Base-by-base conservation (phyloP, 1,140 invertebrate genomes). In the Linepithema humile region DNA sequence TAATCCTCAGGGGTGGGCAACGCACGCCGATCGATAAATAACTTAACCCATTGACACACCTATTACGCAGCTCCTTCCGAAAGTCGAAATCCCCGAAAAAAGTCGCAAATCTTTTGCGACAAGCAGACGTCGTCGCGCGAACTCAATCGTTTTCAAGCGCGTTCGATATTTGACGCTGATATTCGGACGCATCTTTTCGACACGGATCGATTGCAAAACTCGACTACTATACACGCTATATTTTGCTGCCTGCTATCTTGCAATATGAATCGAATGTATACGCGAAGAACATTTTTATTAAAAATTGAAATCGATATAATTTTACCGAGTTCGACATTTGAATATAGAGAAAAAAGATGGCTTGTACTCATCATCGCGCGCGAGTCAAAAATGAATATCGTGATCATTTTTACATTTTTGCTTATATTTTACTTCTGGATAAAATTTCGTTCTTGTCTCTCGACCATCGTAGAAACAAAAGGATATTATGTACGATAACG, bases 41-140 rank as follows among this genome's bases (percentile, higher is more conserved):
- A 80, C 75, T 69, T 80, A 80, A 80, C 65, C 75, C 75, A 69
- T 80, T 80, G 75, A 80, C 75, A 80, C 75, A 70, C 75, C 62
- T 69, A 78, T 55, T 32, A 29, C 35, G 17, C 20, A 26, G 45
- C 23, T 10, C 32, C 50, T 69, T 35, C 17, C 26, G 60, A 6
- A 50, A 6, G 60, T 3, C 17, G 45, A 3, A 45, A 50, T 45
- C 15, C 12, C 17, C n/a, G 55, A 38, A 32, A 75, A n/a, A 77
- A n/a, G 17, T 48, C 2, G 35, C 50, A 6, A 26, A 38, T 74
- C 15, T 43, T 9, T 17, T 32, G 17, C 17, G 3, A 17, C 17
- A 20, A 5, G 9, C 26, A 17, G 29, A n/a, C 20, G 23, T 77
- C n/a, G 48, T 20, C 23, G 20, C 75, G 12, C 20, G 60, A 77